Evolutionary conservation across 35 echinoderm and acorn worm species (phyloP).

Genomic region (Ptychodera flava): DNA sequence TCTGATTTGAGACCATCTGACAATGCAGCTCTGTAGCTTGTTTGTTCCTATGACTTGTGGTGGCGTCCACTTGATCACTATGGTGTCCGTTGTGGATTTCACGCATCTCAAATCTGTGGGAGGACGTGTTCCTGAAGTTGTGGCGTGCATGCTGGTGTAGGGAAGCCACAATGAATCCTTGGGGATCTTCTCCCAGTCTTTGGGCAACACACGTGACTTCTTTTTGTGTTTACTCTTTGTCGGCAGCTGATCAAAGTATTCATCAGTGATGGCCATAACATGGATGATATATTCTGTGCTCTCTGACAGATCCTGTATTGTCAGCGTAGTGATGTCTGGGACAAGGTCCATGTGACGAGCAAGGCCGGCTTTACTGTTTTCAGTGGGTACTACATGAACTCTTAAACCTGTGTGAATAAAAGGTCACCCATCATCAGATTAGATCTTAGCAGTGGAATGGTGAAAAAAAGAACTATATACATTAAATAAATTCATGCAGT

Average conservation of each 20-base stretch:
- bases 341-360: conserved; percentile 24
- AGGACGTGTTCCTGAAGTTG: conserved; percentile 33
- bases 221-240: conserved; percentile 1
- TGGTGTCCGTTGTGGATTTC: background rate
- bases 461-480: too few relatives aligned
- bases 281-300: conserved; percentile 36
- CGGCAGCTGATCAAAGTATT: conserved; percentile 41
- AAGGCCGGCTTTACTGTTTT: background rate
- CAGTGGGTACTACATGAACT: background rate
- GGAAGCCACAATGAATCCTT: conserved; percentile 31
- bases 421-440: too few relatives aligned
- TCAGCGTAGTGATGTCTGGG: conserved; percentile 31
- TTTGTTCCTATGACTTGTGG: conserved; percentile 11
- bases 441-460: too few relatives aligned
- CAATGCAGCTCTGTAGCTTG: background rate
- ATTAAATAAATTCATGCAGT: too few relatives aligned
- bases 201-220: conserved; percentile 29
- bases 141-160: conserved; percentile 22
- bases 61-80: conserved; percentile 36
- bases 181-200: conserved; percentile 18
- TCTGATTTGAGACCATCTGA: background rate
- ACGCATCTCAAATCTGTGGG: conserved; percentile 26
- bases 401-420: background rate
- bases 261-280: conserved; percentile 53
- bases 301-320: conserved; percentile 30